Evolutionary conservation across 2,113 vertebrate species (phyloP), one percentile per base, ranked within the genome.

Genomic region (Pseudopipra pipra): DNA sequence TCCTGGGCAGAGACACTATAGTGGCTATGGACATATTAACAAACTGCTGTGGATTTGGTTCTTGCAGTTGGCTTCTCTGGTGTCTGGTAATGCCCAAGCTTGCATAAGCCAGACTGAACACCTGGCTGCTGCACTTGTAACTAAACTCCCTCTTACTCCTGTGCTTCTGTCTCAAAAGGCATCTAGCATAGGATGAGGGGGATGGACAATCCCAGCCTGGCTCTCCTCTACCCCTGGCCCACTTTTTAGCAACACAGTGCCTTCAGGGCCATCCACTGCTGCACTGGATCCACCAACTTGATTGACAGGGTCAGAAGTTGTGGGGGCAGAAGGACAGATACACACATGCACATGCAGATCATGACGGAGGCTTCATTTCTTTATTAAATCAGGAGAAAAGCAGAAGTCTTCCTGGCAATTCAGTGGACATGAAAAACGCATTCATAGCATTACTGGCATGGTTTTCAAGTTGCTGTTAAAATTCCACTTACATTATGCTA

Each of bases 401-500:
- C 74, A 94, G 39, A 90, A 77, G 79, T 75, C 61, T 90, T 84
- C 82, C 90, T 81, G 76, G 94, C 76, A 84, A 90, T 56, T 51
- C 86, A 79, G 70, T 58, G 75, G 56, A 87, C 4, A 2, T 89
- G 41, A 94, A 92, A 96, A 94, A 96, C 65, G 86, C 66, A 74
- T 79, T 87, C 85, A 55, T 39, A 61, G 65, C 73, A 90, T 94
- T 93, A 81, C 88, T 94, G 90, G 86, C 91, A 24, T 76, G 90
- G 68, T 96, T 97, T 96, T 93, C 76, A 61, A 92, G 88, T 72
- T 73, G 54, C 86, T 92, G 93, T 90, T 93, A 92, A 95, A 95
- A 96, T 96, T 96, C 96, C 95, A 92, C 66, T 93, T 90, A 93
- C 11, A 80, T 90, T 92, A 94, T 87, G 90, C 89, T 94, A 84